Percentiles rank a stretch among this genome's conserved stretches.
These are phyloP conservation scores for Rotaria sp. DNA, from an alignment of 2,888 invertebrate species.

Conservation along the genomic window DNA sequence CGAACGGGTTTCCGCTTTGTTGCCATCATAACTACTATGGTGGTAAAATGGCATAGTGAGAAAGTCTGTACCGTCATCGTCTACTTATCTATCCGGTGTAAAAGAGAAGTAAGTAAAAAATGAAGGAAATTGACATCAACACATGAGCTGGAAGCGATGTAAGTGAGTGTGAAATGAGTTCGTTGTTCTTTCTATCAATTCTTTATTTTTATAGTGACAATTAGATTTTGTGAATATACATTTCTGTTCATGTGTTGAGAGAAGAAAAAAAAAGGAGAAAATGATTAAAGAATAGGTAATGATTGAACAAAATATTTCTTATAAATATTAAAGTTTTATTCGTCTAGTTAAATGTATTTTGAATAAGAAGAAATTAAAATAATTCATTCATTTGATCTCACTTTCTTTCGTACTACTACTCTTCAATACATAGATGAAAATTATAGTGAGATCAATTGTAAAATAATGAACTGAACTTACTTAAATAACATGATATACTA, in stretches of 20 bases:
- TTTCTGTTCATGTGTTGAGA: background rate
- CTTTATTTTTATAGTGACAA: background rate
- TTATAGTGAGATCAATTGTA: background rate
- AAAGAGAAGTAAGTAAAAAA: background rate
- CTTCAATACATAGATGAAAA: background rate
- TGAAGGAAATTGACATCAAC: constrained; percentile 19
- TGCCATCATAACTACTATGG: background rate
- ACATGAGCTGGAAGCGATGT: constrained; percentile 10
- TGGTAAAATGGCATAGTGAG: background rate
- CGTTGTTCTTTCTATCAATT: background rate
- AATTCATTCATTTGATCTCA: background rate
- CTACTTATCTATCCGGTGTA: constrained; percentile 12
- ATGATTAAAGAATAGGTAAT: background rate
- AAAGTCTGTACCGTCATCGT: background rate
- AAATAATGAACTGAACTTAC: background rate
- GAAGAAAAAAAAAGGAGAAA: background rate
- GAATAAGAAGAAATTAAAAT: background rate
- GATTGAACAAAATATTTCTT: background rate
- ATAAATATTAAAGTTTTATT: background rate
- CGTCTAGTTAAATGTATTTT: background rate
- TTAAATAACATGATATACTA: background rate
- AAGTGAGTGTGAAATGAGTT: constrained; percentile 5
- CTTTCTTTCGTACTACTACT: background rate
- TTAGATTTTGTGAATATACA: background rate
- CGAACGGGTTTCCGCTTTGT: background rate